Percentiles rank a stretch among this genome's conserved stretches.
Conservation (phyloP, 2,888 invertebrate genomes). For the Eumerus sabulonum region DNA sequence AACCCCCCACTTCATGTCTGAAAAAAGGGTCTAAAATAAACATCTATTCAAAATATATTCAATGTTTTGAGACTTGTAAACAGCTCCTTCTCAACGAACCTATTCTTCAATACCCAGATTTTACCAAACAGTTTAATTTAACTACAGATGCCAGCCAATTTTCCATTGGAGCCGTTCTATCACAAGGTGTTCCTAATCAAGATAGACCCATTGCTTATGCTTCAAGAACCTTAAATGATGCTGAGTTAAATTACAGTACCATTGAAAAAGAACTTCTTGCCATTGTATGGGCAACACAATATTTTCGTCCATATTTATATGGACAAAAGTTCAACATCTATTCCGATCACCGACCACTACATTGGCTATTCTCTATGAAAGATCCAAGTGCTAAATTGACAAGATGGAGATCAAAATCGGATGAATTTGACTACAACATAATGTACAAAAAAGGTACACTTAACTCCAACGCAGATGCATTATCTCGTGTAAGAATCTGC, state of each 20-base stretch:
- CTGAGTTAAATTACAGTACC: constrained; percentile 70
- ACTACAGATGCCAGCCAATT: constrained; percentile 40
- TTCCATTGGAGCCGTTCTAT: constrained; percentile 70
- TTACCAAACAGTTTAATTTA: constrained; percentile 12
- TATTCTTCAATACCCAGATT: constrained; percentile 11
- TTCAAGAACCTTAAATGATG: constrained; percentile 69
- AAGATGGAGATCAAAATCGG: no score
- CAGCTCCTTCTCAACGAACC: constrained; percentile 23
- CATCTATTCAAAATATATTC: constrained; percentile 18
- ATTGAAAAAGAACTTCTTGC: no score
- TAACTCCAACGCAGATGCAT: no score
- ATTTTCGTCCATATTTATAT: no score
- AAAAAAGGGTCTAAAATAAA: constrained; percentile 24
- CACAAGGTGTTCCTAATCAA: constrained; percentile 61
- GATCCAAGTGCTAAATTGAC: no score
- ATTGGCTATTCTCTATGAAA: no score
- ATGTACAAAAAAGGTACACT: no score
- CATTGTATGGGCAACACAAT: no score
- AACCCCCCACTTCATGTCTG: constrained; percentile 18
- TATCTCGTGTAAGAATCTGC: constrained; percentile 53
- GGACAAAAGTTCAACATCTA: no score
- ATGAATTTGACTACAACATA: no score
- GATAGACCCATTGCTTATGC: constrained; percentile 71
- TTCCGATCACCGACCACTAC: no score
- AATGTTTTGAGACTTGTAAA: constrained; percentile 26